Evolutionary conservation across 2,888 invertebrate genomes (phyloP).

Genomic region (Sinotaia quadrata): DNA sequence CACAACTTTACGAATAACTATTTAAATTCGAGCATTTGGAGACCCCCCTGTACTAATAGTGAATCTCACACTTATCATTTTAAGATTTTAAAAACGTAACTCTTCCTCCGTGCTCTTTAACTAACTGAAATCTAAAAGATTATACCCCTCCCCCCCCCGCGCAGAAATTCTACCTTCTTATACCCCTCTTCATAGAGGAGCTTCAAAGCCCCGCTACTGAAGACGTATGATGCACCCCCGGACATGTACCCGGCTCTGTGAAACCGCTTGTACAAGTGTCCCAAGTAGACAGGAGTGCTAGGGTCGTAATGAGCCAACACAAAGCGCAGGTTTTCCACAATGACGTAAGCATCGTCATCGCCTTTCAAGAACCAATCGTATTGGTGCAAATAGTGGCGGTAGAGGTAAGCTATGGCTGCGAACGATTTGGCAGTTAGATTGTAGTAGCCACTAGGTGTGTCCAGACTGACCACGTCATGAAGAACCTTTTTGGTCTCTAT

Average conservation of each 20-base stretch:
- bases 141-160: neutral
- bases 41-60: too few relatives aligned
- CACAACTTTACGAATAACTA: too few relatives aligned
- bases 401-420: conserved; percentile 8
- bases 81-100: neutral
- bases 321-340: conserved; percentile 21
- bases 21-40: too few relatives aligned
- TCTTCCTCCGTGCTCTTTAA: neutral
- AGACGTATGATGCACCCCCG: conserved; percentile 25
- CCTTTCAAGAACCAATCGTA: conserved; percentile 27
- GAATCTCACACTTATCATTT: too few relatives aligned
- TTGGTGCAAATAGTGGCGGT: conserved; percentile 13
- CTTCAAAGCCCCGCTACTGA: conserved; percentile 25
- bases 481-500: conserved; percentile 44
- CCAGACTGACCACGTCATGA: conserved; percentile 19
- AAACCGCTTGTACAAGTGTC: conserved; percentile 13
- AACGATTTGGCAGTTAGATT: conserved; percentile 10
- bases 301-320: conserved; percentile 10
- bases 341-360: conserved; percentile 19
- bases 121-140: neutral
- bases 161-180: neutral
- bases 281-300: conserved; percentile 12
- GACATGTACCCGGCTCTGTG: conserved; percentile 18
- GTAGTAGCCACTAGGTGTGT: conserved; percentile 10
- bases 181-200: conserved; percentile 14